Conservation (phyloP, 2,888 invertebrate species). For the Encarsia formosa region DNA sequence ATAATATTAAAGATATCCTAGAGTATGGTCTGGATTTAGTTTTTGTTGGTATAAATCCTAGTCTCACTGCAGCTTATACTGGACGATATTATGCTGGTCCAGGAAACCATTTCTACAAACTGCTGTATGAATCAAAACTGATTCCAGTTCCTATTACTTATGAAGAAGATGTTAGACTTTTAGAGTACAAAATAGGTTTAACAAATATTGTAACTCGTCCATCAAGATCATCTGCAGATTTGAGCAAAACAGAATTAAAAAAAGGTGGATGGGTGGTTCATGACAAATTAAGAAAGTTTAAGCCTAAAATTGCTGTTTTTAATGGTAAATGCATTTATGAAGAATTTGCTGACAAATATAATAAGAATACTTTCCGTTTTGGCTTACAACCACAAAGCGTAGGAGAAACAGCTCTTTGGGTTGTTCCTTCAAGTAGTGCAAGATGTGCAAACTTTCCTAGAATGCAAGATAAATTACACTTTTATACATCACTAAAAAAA, state of each 20-base stretch:
- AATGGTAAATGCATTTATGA: constrained; percentile 49
- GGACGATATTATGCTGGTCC: constrained; percentile 49
- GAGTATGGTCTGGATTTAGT: constrained; percentile 41
- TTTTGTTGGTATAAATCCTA: constrained; percentile 48
- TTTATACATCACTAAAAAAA: constrained; percentile 42
- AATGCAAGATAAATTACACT: constrained; percentile 47
- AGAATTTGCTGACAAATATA: constrained; percentile 38
- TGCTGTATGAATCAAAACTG: constrained; percentile 42
- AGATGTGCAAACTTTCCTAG: constrained; percentile 47
- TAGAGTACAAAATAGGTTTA: constrained; percentile 42
- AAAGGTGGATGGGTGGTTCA: constrained; percentile 39
- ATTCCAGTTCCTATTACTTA: constrained; percentile 38
- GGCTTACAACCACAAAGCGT: constrained; percentile 42
- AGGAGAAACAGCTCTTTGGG: constrained; percentile 44
- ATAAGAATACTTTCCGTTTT: constrained; percentile 38
- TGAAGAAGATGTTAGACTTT: constrained; percentile 42
- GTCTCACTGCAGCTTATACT: constrained; percentile 45
- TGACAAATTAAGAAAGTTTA: constrained; percentile 39
- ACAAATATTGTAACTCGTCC: constrained; percentile 47
- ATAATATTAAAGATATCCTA: constrained; percentile 42
- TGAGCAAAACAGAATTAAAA: constrained; percentile 43
- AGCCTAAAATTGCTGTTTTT: constrained; percentile 46
- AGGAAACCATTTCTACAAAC: constrained; percentile 49
- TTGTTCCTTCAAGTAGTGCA: constrained; percentile 48
- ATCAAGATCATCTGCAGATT: constrained; percentile 44